Conservation (phyloP, 2,888 invertebrate genomes). For the Cephus spinipes region DNA sequence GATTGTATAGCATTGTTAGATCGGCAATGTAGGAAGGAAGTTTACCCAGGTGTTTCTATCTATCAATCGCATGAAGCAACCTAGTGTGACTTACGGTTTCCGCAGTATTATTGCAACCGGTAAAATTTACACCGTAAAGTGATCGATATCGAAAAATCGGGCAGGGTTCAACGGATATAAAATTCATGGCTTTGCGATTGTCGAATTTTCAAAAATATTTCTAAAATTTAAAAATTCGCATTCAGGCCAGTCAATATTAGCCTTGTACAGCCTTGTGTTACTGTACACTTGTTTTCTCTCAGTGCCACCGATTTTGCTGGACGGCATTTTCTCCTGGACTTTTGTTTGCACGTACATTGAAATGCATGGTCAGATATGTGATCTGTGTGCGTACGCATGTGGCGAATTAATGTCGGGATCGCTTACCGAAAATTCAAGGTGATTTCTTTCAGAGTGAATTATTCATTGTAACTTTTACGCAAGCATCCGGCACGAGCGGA, state of each 20-base stretch:
- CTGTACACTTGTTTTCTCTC: no score
- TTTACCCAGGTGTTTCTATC: not conserved
- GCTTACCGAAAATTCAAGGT: not conserved
- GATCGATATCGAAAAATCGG: no score
- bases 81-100: not conserved
- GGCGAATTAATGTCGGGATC: not conserved
- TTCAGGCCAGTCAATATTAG: not conserved
- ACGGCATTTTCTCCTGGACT: no score
- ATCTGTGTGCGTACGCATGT: no score
- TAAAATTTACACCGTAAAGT: not conserved
- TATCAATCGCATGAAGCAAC: not conserved
- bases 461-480: not conserved
- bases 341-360: no score
- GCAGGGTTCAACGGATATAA: not conserved
- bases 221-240: not conserved
- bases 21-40: not conserved
- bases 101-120: not conserved
- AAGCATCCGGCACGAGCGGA: not conserved
- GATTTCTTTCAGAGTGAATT: not conserved
- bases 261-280: no score
- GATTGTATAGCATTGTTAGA: conserved; percentile 33
- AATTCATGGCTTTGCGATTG: not conserved
- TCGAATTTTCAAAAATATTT: not conserved
- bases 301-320: no score
- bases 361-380: no score